Evolutionary conservation across 2,888 invertebrate species (phyloP), one percentile per base, ranked within the genome.

Genomic region (Aspidapion aeneum): DNA sequence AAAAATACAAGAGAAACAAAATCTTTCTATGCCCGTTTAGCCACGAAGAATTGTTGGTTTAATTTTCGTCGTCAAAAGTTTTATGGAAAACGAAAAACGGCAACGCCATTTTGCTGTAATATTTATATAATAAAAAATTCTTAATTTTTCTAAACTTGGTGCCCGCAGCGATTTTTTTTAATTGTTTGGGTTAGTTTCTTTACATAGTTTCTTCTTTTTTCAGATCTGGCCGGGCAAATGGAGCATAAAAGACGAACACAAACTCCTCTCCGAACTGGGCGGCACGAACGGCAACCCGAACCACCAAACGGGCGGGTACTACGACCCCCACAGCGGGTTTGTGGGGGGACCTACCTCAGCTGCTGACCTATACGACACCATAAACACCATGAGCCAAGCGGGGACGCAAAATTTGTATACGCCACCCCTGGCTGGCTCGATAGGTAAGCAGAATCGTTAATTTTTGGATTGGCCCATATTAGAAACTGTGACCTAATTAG

Each of bases 161-260:
- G n/a, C n/a, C n/a, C n/a, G n/a, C n/a, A n/a, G n/a, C n/a, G n/a
- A n/a, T n/a, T n/a, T n/a, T n/a, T n/a, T n/a, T n/a, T n/a, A n/a
- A n/a, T n/a, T n/a, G n/a, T n/a, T n/a, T n/a, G n/a, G n/a, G n/a
- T n/a, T n/a, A n/a, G n/a, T n/a, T n/a, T n/a, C n/a, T n/a, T n/a
- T n/a, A n/a, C n/a, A n/a, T n/a, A n/a, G n/a, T n/a, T n/a, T 49
- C 20, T 49, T 50, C 19, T 22, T 66, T 54, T 71, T 75, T 72
- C 82, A 90, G 90, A 84, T 91, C 68, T 93, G 93, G 85, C 90
- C 94, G 69, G 87, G 88, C 68, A 94, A 94, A 83, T 94, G 94
- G 94, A 91, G 91, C 80, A 89, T 94, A 76, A 94, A 94, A 80
- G 94, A 94, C 80, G 93, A 94, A 77, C 93, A 93, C 82, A 94